Percentiles rank a stretch among this genome's conserved stretches.
Conservation (phyloP, 92 coral and sea anemone genomes). For the Bergia puertoricense region DNA sequence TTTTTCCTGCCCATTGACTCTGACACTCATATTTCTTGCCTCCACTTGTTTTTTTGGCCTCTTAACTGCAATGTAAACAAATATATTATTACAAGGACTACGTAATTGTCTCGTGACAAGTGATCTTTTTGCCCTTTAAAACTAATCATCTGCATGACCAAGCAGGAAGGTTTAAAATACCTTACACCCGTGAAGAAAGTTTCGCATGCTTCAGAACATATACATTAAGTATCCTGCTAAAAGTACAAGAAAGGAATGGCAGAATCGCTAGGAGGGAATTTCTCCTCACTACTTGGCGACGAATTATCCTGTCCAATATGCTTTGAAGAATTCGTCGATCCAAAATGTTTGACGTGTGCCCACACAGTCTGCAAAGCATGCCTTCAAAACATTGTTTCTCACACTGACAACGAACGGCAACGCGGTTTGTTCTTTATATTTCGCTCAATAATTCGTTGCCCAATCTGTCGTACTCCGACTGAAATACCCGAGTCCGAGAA, state of each 20-base stretch:
- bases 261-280: constrained; percentile 7
- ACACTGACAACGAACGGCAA: not conserved
- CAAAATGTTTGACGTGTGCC: constrained; percentile 51
- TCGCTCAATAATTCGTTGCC: constrained; percentile 53
- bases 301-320: constrained; percentile 66
- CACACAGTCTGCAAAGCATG: constrained; percentile 57
- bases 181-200: not conserved
- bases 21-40: too few relatives aligned
- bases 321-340: constrained; percentile 59
- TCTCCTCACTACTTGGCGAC: constrained; percentile 34
- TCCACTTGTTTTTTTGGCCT: too few relatives aligned
- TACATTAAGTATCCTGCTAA: not conserved
- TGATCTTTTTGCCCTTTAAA: not conserved
- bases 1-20: too few relatives aligned
- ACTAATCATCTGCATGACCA: not conserved
- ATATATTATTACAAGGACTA: too few relatives aligned
- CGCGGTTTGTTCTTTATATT: not conserved
- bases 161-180: not conserved
- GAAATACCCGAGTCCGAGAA: constrained; percentile 40
- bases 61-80: too few relatives aligned
- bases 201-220: too few relatives aligned
- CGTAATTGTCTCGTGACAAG: not conserved
- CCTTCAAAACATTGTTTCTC: constrained; percentile 38
- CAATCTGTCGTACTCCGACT: constrained; percentile 55
- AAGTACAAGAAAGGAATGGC: not conserved